Conservation (phyloP, 2,113 vertebrate genomes). For the Sylvietta virens region DNA sequence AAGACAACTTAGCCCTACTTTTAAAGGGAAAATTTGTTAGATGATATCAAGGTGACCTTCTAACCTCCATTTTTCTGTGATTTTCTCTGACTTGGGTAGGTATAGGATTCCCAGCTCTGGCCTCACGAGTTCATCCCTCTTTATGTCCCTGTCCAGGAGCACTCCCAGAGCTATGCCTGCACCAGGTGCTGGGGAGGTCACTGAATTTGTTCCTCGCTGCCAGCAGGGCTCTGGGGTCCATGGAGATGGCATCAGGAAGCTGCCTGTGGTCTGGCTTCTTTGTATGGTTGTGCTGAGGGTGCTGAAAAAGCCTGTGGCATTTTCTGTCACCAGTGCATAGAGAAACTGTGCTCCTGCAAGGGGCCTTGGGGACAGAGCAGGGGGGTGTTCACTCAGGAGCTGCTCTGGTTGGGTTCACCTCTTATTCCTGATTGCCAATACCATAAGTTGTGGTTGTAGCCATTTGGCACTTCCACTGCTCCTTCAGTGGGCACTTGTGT, state of each 20-base stretch:
- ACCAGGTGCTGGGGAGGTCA: accelerated
- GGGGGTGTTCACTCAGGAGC: not conserved
- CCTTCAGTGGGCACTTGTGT: not conserved
- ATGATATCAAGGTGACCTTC: not conserved
- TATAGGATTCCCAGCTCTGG: not conserved
- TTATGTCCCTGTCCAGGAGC: not conserved
- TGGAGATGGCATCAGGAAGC: not conserved
- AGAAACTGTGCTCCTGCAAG: not conserved
- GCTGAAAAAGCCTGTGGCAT: not conserved
- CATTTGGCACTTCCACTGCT: not conserved
- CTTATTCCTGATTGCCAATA: not conserved
- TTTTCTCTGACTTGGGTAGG: not conserved
- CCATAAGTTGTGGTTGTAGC: not conserved
- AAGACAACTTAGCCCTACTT: not conserved
- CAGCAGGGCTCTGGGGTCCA: accelerated
- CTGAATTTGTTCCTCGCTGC: not conserved
- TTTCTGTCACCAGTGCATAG: not conserved
- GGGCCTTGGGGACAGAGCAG: not conserved
- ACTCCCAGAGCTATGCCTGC: accelerated
- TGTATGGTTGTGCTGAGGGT: not conserved
- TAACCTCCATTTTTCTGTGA: not conserved
- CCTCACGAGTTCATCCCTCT: too few species aligned
- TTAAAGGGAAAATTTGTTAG: not conserved
- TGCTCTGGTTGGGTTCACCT: not conserved
- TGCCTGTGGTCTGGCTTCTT: not conserved